Base-by-base conservation (phyloP, 2,113 vertebrate species). In the Tonatia bakeri region DNA sequence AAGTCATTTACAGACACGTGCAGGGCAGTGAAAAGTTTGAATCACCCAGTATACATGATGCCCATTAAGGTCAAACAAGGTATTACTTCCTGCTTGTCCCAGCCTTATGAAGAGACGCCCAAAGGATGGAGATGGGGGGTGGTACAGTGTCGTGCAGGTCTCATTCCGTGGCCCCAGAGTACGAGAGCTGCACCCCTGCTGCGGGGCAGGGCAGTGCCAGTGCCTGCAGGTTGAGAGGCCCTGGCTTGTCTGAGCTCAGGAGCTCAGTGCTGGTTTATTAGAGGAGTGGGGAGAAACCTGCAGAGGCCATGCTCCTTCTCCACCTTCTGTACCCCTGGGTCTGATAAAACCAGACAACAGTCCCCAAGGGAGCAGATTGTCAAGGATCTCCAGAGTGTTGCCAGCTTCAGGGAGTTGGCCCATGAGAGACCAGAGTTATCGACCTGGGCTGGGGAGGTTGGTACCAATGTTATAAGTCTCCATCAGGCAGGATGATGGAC, bases 1-100 rank as follows among this genome's bases (percentile, higher is more conserved):
- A 17, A 1, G 47, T n/a, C 38, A 31, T 31, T 28, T 65, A 31
- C 31, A 40, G 40, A 40, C 12, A 22, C 14, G 2, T 1, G 0
- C 33, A 67, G 33, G n/a, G 69, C 1, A 2, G 56, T 43, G 43
- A n/a, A 26, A 15, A 20, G 3, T 36, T 45, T 67, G n/a, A 72
- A 22, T n/a, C 47, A 52, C 43, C 24, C n/a, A 38, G 20, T 8
- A 7, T 14, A 9, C n/a, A 45, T 3, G 28, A 36, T 24, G 1
- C 11, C 24, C 31, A 9, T 45, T 64, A 26, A 54, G 59, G 52
- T 36, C 8, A n/a, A 59, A 47, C 38, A 13, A 20, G 36, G 75
- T 1, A 1, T 14, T 0, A 0, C 17, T 40, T 13, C 24, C 28
- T 16, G 2, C 19, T 38, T 5, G 8, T 45, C 26, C 10, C n/a